Evolutionary conservation across 1,140 invertebrate species (phyloP).

Genomic region (Drosophila lowei): DNA sequence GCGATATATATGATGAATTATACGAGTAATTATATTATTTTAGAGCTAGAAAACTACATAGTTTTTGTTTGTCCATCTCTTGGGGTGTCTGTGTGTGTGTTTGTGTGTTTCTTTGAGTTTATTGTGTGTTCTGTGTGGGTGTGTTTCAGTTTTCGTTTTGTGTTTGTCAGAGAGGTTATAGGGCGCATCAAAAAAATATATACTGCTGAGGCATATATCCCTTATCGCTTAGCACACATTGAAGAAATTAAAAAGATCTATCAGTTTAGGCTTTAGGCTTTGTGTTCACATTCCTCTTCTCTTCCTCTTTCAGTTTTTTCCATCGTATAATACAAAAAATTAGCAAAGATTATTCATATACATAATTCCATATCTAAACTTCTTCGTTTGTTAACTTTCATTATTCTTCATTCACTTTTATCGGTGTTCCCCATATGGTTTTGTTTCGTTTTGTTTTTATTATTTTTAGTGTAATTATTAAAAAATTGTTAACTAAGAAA

Average conservation of each 20-base stretch:
- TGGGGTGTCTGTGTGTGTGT: slow-evolving; percentile 38
- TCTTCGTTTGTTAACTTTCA: slow-evolving; percentile 21
- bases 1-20: slow-evolving; percentile 52
- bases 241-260: slow-evolving; percentile 39
- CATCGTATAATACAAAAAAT: slow-evolving; percentile 45
- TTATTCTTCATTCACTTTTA: slow-evolving; percentile 31
- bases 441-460: slow-evolving; percentile 13
- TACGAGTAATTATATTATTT: slow-evolving; percentile 28
- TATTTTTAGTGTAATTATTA: slow-evolving; percentile 42
- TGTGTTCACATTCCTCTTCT: slow-evolving; percentile 2
- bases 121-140: slow-evolving; percentile 31
- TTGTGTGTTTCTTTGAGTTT: slow-evolving; percentile 38
- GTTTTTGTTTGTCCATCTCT: slow-evolving; percentile 42
- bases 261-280: slow-evolving; percentile 14
- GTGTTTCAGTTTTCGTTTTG: slow-evolving; percentile 50
- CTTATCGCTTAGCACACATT: slow-evolving; percentile 57
- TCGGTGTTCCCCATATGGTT: slow-evolving; percentile 1
- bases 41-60: slow-evolving; percentile 62
- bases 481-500: slow-evolving; percentile 73
- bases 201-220: slow-evolving; percentile 34
- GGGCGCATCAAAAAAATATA: slow-evolving; percentile 21
- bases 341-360: slow-evolving; percentile 29
- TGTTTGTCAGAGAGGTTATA: slow-evolving; percentile 33
- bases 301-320: slow-evolving; percentile 6
- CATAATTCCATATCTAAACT: slow-evolving; percentile 9